These are phyloP conservation scores for Tortrix viridana DNA, from an alignment of 2,888 invertebrate species.

Conservation along the genomic window DNA sequence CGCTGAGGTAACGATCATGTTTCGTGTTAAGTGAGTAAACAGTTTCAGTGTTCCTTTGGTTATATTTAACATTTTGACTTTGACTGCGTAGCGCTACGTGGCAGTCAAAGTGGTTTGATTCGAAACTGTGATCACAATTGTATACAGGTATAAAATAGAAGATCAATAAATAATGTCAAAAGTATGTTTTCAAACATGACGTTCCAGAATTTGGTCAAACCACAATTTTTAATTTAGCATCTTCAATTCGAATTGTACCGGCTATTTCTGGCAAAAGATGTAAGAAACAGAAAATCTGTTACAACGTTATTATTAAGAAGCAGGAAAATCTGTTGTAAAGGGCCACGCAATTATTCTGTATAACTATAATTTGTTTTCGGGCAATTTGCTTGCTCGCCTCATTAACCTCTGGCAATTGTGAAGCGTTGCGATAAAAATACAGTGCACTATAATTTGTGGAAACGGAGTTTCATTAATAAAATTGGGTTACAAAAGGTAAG, in stretches of 20 bases:
- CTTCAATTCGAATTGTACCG: background rate
- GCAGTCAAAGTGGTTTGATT: too few relatives aligned
- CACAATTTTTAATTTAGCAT: background rate
- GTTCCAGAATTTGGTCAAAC: too few relatives aligned
- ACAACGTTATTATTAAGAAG: background rate
- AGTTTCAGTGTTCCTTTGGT: too few relatives aligned
- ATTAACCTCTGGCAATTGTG: slow-evolving; percentile 34
- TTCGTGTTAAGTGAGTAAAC: too few relatives aligned
- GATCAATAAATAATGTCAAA: too few relatives aligned
- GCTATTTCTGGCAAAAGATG: background rate
- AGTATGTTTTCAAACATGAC: too few relatives aligned
- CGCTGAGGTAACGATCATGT: too few relatives aligned
- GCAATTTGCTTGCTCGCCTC: slow-evolving; percentile 26
- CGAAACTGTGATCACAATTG: too few relatives aligned
- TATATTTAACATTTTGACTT: too few relatives aligned
- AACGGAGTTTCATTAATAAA: slow-evolving; percentile 8
- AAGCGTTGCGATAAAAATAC: slow-evolving; percentile 30
- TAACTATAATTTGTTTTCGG: slow-evolving; percentile 37
- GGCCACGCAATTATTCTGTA: slow-evolving; percentile 27
- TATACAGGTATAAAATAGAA: too few relatives aligned
- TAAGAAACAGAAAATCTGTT: slow-evolving; percentile 7
- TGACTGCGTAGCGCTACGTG: too few relatives aligned
- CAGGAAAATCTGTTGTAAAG: slow-evolving; percentile 14
- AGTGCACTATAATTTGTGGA: slow-evolving; percentile 27
- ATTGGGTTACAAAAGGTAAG: slow-evolving; percentile 1